Percentiles rank a stretch among this genome's conserved stretches.
phyloP scores from a whole-genome alignment of 2,888 invertebrate species.

The Nipponacmea schrenckii region DNA sequence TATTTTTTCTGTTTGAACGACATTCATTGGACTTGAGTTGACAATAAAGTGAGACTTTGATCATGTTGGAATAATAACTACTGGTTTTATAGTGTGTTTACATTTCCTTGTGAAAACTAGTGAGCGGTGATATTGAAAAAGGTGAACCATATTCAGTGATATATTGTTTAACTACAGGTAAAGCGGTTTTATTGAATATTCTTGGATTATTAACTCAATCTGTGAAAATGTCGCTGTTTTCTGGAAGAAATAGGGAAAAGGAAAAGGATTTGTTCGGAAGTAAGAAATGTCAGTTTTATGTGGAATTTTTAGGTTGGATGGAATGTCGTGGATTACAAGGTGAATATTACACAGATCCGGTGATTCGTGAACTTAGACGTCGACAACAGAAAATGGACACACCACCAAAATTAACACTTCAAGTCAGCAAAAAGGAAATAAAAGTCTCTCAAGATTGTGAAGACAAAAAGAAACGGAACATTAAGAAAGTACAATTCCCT shows the following conservation, averaged over 20 bases:
- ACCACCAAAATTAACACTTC: slow-evolving; percentile 80
- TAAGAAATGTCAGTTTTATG: slow-evolving; percentile 69
- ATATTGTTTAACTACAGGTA: background rate
- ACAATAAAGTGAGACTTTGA: too few relatives aligned
- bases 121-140: too few relatives aligned
- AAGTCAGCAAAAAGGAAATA: slow-evolving; percentile 83
- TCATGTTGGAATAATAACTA: too few relatives aligned
- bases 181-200: background rate
- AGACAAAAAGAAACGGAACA: slow-evolving; percentile 58
- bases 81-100: too few relatives aligned
- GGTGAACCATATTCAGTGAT: too few relatives aligned
- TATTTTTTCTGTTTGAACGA: too few relatives aligned
- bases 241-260: slow-evolving; percentile 21
- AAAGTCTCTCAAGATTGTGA: slow-evolving; percentile 87
- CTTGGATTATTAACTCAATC: background rate
- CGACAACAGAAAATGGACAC: slow-evolving; percentile 83
- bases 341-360: slow-evolving; percentile 84
- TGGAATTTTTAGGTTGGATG: slow-evolving; percentile 87
- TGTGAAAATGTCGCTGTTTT: slow-evolving; percentile 28
- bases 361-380: slow-evolving; percentile 84
- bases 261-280: slow-evolving; percentile 25
- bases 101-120: too few relatives aligned
- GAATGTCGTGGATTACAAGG: slow-evolving; percentile 90
- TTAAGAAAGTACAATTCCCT: slow-evolving; percentile 81
- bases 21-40: too few relatives aligned